A percentile compares a stretch with the other conserved stretches of the same genome.
phyloP scores from a whole-genome alignment of 1,140 invertebrate species.

The Pteromalus puparum region DNA sequence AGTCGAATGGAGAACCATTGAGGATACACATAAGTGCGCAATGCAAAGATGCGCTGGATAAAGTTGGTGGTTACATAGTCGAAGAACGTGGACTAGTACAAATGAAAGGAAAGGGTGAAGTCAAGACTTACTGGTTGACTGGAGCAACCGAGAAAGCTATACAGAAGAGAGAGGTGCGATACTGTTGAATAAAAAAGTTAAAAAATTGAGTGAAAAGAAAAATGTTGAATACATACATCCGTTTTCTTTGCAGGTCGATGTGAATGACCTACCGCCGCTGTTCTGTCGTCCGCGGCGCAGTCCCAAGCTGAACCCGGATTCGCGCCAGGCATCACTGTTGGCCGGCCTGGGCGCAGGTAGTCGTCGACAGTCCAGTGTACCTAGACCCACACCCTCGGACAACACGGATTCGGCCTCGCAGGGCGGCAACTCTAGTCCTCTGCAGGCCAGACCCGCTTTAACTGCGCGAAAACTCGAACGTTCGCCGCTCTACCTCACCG shows the following conservation, averaged over 20 bases:
- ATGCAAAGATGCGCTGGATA: conserved; percentile 89
- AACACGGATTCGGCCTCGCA: conserved; percentile 65
- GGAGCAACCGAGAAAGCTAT: conserved; percentile 90
- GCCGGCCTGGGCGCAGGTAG: conserved; percentile 73
- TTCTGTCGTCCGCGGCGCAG: conserved; percentile 87
- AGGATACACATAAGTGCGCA: conserved; percentile 93
- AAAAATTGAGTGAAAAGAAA: not conserved
- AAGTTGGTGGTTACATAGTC: conserved; percentile 90
- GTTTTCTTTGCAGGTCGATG: conserved; percentile 78
- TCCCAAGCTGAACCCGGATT: conserved; percentile 84
- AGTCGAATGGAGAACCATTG: conserved; percentile 93
- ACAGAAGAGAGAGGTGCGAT: conserved; percentile 82
- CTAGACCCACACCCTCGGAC: conserved; percentile 62
- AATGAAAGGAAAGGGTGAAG: conserved; percentile 94
- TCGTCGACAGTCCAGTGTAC: conserved; percentile 77
- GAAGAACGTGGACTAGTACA: conserved; percentile 89
- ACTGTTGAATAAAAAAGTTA: not conserved
- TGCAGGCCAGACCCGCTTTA: conserved; percentile 56
- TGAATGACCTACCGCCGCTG: conserved; percentile 85
- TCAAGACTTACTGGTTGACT: conserved; percentile 91
- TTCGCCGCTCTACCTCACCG: conserved; percentile 65
- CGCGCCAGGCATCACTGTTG: conserved; percentile 79
- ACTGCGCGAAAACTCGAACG: conserved; percentile 58
- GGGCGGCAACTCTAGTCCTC: conserved; percentile 66
- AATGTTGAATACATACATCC: not conserved